Evolutionary conservation across 2,797 vertebrate species (phyloP).

Genomic region (Taenioides sp.): DNA sequence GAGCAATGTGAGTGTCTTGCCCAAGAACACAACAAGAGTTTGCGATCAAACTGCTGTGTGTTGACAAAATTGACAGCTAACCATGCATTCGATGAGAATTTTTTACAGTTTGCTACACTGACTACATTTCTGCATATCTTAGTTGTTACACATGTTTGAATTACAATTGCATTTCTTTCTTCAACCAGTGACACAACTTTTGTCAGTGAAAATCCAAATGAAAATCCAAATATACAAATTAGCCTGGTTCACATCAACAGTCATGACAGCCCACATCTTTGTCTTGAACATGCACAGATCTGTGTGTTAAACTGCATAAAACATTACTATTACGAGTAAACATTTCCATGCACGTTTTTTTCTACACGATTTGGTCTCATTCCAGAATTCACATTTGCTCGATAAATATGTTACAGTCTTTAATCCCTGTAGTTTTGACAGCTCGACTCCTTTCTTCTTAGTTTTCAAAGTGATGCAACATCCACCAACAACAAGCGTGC

Average conservation of each 20-base stretch:
- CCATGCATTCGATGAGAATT: background rate
- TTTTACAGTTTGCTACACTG: too few species aligned
- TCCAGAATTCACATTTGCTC: background rate
- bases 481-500: constrained; percentile 35
- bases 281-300: background rate
- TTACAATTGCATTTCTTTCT: too few species aligned
- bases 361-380: background rate
- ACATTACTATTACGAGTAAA: constrained; percentile 18
- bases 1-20: background rate
- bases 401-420: constrained; percentile 29
- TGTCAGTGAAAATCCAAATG: background rate
- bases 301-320: background rate
- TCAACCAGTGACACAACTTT: too few species aligned
- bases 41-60: background rate
- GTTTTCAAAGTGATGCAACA: constrained; percentile 50
- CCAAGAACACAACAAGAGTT: background rate
- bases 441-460: constrained; percentile 28
- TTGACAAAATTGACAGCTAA: background rate
- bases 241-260: background rate
- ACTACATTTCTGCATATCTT: too few species aligned
- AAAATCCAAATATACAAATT: background rate
- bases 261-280: background rate
- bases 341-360: constrained; percentile 10
- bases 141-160: too few species aligned
- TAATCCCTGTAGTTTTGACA: constrained; percentile 33